Base-by-base conservation (phyloP, 2,888 invertebrate species). In the Gibbula magus region DNA sequence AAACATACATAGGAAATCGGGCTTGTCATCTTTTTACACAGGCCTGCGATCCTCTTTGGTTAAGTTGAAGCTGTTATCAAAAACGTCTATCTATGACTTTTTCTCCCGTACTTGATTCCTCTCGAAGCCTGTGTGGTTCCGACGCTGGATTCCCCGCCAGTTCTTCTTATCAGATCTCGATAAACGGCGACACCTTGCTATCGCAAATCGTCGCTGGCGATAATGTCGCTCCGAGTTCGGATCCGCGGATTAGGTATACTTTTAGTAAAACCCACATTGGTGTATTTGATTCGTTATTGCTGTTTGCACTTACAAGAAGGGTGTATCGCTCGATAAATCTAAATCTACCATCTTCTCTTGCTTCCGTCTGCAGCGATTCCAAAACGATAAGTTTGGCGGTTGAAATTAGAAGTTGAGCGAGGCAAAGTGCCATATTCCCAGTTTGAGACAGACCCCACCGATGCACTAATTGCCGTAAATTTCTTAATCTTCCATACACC, bases 351-450 rank as follows among this genome's bases (percentile, higher is more conserved):
- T 45, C 35, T 35, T 35, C 45, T 45, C 13, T 13, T 45, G 25
- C 29, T 61, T 61, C 61, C 61, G 25, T 61, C 61, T 61, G 61
- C 61, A 10, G 29, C 61, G 61, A 61, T 61, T 25, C 61, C 61
- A 61, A 61, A 61, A 61, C 61, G 61, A 61, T 61, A 61, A 61
- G 61, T 61, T n/a, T 25, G 61, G 61, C 61, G 61, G 61, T 25
- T 61, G 25, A 29, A 61, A 61, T 29, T 61, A 29, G 61, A 25
- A 29, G 16, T 16, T 29, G 25, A 25, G 16, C 25, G 18, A 29
- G 61, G 61, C 61, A 13, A 20, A 20, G 16, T 29, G 29, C 29
- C 61, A 25, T 29, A 13, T 29, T 61, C 29, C 29, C 4, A 61
- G 61, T 61, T 29, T 29, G 29, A 61, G 25, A 61, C 61, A 29